These are phyloP conservation scores for Brachypteracias leptosomus DNA, from an alignment of 2,113 vertebrate genomes.

Conservation along the genomic window DNA sequence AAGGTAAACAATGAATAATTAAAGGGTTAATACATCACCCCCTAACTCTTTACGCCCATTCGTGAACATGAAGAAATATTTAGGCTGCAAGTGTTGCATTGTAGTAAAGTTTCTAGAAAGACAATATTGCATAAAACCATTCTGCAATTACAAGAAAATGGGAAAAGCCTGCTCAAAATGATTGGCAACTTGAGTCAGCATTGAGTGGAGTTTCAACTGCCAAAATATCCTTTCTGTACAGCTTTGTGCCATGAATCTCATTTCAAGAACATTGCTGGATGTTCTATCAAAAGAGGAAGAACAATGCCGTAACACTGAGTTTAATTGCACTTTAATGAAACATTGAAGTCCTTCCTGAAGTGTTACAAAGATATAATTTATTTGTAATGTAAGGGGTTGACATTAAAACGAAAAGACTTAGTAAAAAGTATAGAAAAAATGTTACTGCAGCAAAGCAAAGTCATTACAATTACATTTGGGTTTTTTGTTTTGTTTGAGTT, in stretches of 20 bases:
- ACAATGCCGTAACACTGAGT: neutral
- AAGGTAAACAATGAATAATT: neutral
- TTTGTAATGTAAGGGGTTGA: neutral
- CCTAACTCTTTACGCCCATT: neutral
- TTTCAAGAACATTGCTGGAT: neutral
- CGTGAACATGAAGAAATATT: neutral
- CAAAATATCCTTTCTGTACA: neutral
- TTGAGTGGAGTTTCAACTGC: neutral
- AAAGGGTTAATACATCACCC: neutral
- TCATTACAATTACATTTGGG: neutral
- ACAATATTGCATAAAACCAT: neutral
- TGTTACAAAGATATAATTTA: constrained; percentile 16
- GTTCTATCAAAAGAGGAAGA: neutral
- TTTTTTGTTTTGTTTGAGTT: neutral
- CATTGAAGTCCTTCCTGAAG: neutral
- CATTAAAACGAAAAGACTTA: neutral
- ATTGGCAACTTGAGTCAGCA: neutral
- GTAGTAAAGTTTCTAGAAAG: neutral
- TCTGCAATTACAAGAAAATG: neutral
- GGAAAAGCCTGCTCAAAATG: neutral
- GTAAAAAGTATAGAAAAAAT: constrained; percentile 22
- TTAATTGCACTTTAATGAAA: constrained; percentile 42
- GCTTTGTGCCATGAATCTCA: neutral
- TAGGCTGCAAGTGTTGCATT: neutral
- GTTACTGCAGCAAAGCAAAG: constrained; percentile 21